phyloP scores from a whole-genome alignment of 2,888 invertebrate genomes.

The Drosophila meridionalis region DNA sequence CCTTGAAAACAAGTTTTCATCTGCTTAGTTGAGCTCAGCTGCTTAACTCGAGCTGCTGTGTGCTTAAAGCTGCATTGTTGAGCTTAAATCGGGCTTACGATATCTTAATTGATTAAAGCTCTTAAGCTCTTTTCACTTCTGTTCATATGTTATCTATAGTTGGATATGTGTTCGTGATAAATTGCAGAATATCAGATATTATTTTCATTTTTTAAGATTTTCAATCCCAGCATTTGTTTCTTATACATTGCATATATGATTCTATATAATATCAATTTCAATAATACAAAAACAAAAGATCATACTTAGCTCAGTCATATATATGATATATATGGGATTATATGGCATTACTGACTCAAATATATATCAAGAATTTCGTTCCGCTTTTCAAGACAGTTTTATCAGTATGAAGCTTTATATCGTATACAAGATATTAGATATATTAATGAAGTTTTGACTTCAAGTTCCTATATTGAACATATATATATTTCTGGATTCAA shows the following conservation, averaged over 20 bases:
- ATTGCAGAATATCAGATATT: too few species aligned
- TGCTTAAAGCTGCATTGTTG: not conserved
- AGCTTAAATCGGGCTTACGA: not conserved
- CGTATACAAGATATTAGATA: not conserved
- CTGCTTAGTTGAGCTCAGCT: not conserved
- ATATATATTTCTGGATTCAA: too few species aligned
- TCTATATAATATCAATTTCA: too few species aligned
- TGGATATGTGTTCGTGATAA: not conserved
- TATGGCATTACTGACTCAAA: not conserved
- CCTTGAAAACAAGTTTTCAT: not conserved
- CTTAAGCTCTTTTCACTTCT: too few species aligned
- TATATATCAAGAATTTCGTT: not conserved
- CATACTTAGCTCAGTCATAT: too few species aligned
- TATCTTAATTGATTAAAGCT: not conserved
- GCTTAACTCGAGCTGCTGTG: not conserved
- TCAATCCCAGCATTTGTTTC: too few species aligned
- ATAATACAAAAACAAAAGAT: too few species aligned
- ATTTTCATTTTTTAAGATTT: too few species aligned
- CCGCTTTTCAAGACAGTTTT: too few species aligned
- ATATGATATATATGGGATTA: not conserved
- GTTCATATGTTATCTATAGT: not conserved
- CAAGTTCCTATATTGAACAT: not conserved
- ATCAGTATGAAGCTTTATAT: not conserved
- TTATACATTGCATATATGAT: too few species aligned
- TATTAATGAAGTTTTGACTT: not conserved